Base-by-base conservation (phyloP, 2,888 invertebrate genomes). In the Leucozona laternaria region DNA sequence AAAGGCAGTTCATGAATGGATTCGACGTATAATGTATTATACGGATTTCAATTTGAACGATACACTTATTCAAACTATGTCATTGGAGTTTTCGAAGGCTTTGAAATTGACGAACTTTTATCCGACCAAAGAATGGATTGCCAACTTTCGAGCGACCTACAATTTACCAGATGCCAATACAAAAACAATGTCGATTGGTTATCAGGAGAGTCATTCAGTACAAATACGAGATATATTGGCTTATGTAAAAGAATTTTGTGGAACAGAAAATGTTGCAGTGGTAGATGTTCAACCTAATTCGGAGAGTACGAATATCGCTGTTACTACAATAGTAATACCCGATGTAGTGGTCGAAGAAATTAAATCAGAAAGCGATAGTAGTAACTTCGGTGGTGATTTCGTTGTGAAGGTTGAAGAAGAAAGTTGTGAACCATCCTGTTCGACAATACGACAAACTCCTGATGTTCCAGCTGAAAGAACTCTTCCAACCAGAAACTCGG, bases 11-110 rank as follows among this genome's bases (percentile, higher is more conserved):
- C 91, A 90, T 73, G 92, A 92, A n/a, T 92, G 92, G 92, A 90
- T 92, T 57, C 89, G 92, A 0, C 90, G 92, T 20, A 91, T 92
- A 91, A 91, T 92, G 91, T 92, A 92, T 88, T 92, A 92, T 73
- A 91, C 91, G 82, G 92, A 92, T 58, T 91, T 92, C 34, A 89
- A 88, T 45, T 90, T 92, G 64, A 90, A 91, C 28, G 91, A 92
- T 58, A 91, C 91, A 0, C 89, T 92, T 0, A 91, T 92, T 62
- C 91, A 91, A 83, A 92, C 92, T 71, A 92, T 92, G 90, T 91
- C 92, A 0, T 58, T 92, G 64, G 92, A 92, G 25, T 92, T 92
- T 79, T 91, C 91, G 73, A 91, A 91, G 73, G 90, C 89, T 13
- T 90, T 92, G 90, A 90, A 91, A 4, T 37, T 92, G 62, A 89